These are phyloP conservation scores for Tinamus major DNA, from an alignment of 2,797 vertebrate species.

Conservation along the genomic window DNA sequence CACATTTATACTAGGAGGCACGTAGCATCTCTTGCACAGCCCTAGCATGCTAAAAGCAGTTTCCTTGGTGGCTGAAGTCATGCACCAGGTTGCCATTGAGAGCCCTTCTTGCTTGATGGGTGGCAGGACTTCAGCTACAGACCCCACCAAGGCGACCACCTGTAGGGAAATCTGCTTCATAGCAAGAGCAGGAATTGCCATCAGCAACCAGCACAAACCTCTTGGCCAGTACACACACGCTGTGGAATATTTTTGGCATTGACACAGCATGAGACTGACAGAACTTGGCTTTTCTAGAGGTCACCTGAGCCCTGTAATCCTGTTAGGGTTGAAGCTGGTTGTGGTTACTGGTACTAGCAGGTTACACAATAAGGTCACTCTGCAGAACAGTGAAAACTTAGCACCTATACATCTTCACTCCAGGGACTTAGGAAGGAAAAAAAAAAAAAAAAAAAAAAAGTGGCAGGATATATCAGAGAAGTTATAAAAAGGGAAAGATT, in stretches of 20 bases:
- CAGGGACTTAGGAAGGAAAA: neutral
- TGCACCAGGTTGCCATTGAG: fast-evolving
- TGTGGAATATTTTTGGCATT: neutral
- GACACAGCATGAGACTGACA: neutral
- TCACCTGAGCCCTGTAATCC: neutral
- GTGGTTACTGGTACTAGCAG: neutral
- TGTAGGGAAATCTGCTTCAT: neutral
- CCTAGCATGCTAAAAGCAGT: fast-evolving
- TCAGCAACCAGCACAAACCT: neutral
- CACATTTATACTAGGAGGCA: neutral
- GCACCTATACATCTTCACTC: neutral
- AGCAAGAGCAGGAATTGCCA: neutral
- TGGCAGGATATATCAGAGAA: neutral
- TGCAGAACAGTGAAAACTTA: neutral
- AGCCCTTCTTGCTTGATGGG: fast-evolving
- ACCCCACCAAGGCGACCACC: neutral
- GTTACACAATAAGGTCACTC: neutral
- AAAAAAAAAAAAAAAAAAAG: neutral
- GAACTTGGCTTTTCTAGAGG: neutral
- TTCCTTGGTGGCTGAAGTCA: fast-evolving
- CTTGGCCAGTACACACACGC: neutral
- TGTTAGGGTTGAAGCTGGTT: neutral
- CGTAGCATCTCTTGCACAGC: neutral
- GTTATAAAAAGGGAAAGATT: neutral
- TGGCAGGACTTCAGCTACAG: neutral